Percentiles rank a stretch among this genome's conserved stretches.
phyloP scores from a whole-genome alignment of 92 coral and sea anemone species.

The Palythoa heliodiscus region DNA sequence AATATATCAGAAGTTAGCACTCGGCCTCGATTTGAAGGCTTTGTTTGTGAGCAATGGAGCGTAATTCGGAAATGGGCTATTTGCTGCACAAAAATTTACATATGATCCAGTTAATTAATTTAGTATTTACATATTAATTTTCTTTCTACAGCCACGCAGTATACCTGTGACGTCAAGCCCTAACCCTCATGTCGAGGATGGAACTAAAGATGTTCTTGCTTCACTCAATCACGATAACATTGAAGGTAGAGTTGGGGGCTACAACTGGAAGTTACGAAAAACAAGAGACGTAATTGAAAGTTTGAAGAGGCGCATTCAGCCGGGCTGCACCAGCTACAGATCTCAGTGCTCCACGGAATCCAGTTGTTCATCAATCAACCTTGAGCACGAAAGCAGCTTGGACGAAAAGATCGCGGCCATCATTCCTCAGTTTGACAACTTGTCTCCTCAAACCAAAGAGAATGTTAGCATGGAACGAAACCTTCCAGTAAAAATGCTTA shows the following conservation, averaged over 20 bases:
- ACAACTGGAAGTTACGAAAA: slow-evolving; percentile 77
- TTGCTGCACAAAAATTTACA: too few relatives aligned
- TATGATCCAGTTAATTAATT: too few relatives aligned
- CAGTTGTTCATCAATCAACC: background rate
- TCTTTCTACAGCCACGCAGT: background rate
- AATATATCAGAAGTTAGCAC: too few relatives aligned
- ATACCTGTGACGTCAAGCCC: background rate
- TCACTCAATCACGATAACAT: slow-evolving; percentile 10
- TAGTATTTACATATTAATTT: background rate
- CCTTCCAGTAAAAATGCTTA: slow-evolving; percentile 49
- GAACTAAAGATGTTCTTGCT: background rate
- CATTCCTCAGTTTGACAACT: slow-evolving; percentile 62
- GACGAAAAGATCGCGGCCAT: slow-evolving; percentile 71
- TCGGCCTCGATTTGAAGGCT: too few relatives aligned
- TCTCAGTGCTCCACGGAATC: slow-evolving; percentile 22
- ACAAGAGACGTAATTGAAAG: slow-evolving; percentile 78
- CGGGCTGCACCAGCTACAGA: background rate
- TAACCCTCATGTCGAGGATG: slow-evolving; percentile 31
- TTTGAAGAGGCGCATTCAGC: slow-evolving; percentile 71
- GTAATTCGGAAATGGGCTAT: too few relatives aligned
- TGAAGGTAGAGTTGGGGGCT: slow-evolving; percentile 62
- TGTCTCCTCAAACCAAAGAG: slow-evolving; percentile 70
- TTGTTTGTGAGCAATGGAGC: too few relatives aligned
- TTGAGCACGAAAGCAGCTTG: slow-evolving; percentile 50
- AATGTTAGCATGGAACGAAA: slow-evolving; percentile 66